Evolutionary conservation across 2,797 vertebrate genomes (phyloP).

Genomic region (Smutsia temminckii): DNA sequence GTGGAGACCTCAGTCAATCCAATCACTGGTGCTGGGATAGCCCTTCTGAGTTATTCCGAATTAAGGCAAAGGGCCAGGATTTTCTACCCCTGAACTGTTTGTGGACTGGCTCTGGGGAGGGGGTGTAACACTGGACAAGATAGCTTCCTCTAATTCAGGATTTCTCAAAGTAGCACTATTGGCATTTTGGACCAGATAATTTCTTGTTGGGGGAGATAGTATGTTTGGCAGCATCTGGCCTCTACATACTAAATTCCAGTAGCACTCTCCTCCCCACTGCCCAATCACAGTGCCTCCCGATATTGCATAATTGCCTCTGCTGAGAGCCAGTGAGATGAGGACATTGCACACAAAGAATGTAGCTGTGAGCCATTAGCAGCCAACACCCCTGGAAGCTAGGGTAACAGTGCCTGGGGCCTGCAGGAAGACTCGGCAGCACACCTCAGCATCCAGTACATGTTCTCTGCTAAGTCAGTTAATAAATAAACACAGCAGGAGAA

Average conservation of each 20-base stretch:
- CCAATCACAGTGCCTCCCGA: neutral
- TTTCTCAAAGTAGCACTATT: neutral
- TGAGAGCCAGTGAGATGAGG: slow-evolving; percentile 27
- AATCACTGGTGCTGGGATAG: neutral
- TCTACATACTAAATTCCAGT: neutral
- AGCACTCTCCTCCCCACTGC: neutral
- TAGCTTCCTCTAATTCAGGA: neutral
- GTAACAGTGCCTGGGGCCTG: neutral
- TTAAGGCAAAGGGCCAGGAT: neutral
- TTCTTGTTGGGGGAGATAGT: neutral
- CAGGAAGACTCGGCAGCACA: neutral
- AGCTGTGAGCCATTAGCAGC: neutral
- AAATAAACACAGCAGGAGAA: neutral
- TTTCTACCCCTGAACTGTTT: neutral
- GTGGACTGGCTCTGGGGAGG: neutral
- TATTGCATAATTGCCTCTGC: neutral
- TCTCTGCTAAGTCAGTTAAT: neutral
- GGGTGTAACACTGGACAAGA: neutral
- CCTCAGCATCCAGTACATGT: neutral
- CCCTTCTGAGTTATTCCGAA: neutral
- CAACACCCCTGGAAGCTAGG: neutral
- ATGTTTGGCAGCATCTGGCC: neutral
- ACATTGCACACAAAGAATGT: neutral
- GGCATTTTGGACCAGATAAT: neutral
- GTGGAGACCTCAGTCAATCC: neutral